Base-by-base conservation (phyloP, 2,888 invertebrate genomes). In the Smittia aterrima region DNA sequence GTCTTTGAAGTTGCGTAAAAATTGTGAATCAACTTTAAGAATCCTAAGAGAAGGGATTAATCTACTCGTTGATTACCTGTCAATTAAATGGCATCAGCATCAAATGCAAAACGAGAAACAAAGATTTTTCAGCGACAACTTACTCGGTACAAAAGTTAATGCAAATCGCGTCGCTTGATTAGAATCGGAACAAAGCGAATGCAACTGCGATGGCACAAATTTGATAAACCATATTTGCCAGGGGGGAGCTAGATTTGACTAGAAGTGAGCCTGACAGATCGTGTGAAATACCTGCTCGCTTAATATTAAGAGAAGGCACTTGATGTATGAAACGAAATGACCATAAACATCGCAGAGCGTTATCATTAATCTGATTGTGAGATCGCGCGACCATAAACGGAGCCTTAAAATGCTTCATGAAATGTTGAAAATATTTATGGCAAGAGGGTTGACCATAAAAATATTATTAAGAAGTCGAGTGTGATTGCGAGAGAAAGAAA, bases 81-180 rank as follows among this genome's bases (percentile, higher is more conserved):
- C 70, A 70, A 70, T 70, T 70, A 70, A 70, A 41, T 18, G 18
- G 70, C 47, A 70, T 53, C 47, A 70, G 24, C 41, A 27, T 67
- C 24, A 64, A 32, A 32, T 62, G 27, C 16, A 25, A 24, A 24
- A 47, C 32, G 24, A 41, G 67, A n/a, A 67, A 22, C 11, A 66
- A 32, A 18, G 38, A 38, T 68, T 68, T 13, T 38, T 22, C 25
- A 64, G n/a, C 6, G 18, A 22, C 16, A 62, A 38, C 38, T 38
- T 27, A 53, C 54, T 2, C 47, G 11, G 47, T n/a, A 22, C 70
- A 70, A 54, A 70, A 18, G 18, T 70, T 32, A 54, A 70, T 70
- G 70, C 70, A 70, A 70, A 70, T 70, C 53, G 53, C 13, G 22
- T 11, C 4, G 24, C 9, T 22, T 18, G 18, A n/a, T 38, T 27